phyloP scores from a whole-genome alignment of 2,888 invertebrate species.

The Argyresthia goedartella region DNA sequence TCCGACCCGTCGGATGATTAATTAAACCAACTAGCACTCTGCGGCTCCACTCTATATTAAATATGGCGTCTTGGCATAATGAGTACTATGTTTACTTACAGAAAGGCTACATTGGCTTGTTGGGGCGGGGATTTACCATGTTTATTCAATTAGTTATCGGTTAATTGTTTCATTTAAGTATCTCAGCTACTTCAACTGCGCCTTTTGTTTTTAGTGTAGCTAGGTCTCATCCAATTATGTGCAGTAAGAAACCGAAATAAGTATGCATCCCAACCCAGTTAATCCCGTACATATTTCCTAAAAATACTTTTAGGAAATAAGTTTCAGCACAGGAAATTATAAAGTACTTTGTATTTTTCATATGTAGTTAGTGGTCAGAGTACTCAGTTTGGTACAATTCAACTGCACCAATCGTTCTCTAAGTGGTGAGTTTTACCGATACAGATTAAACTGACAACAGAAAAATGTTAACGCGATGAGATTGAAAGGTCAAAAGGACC shows the following conservation, averaged over 20 bases:
- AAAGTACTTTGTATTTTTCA: too few relatives aligned
- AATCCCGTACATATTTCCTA: too few relatives aligned
- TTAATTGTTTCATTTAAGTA: constrained; percentile 1
- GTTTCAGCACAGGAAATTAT: too few relatives aligned
- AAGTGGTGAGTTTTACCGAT: constrained; percentile 11
- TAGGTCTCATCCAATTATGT: too few relatives aligned
- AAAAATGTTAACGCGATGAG: too few relatives aligned
- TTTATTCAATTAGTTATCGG: constrained; percentile 4
- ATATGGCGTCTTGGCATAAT: neutral
- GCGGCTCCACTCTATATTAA: constrained; percentile 6
- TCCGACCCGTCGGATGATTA: constrained; percentile 51
- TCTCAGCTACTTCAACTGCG: neutral
- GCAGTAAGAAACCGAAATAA: too few relatives aligned
- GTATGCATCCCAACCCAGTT: too few relatives aligned
- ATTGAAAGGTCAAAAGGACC: too few relatives aligned
- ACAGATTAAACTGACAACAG: too few relatives aligned
- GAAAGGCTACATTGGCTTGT: neutral
- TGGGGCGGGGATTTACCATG: neutral
- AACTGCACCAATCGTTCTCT: constrained; percentile 46
- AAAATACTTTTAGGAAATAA: too few relatives aligned
- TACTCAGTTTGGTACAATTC: constrained; percentile 19
- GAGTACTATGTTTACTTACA: neutral
- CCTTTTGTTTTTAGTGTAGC: neutral
- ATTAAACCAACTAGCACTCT: constrained; percentile 37
- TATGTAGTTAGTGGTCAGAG: too few relatives aligned